phyloP scores from a whole-genome alignment of 2,113 vertebrate genomes.

The Theristicus caerulescens region DNA sequence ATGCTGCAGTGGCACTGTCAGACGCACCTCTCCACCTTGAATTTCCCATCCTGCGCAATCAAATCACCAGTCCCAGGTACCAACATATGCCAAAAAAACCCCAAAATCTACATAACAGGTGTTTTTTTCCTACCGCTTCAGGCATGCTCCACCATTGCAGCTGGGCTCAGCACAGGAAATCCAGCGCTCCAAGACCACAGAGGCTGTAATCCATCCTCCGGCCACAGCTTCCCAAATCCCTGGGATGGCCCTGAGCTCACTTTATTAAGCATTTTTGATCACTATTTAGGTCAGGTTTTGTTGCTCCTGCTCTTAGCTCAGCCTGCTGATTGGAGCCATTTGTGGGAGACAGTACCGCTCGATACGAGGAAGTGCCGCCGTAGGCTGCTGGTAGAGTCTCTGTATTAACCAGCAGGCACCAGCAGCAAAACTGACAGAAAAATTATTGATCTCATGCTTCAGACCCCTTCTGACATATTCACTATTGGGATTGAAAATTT shows the following conservation, averaged over 20 bases:
- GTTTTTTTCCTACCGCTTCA: background rate
- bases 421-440: background rate
- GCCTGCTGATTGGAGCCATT: background rate
- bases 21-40: too few relatives aligned
- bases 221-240: background rate
- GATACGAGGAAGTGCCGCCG: accelerated
- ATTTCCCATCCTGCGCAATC: background rate
- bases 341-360: background rate
- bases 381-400: background rate
- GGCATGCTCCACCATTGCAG: accelerated
- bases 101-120: accelerated
- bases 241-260: background rate
- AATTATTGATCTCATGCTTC: background rate
- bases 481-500: background rate
- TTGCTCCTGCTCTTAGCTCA: background rate
- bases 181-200: background rate
- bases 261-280: background rate
- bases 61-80: background rate
- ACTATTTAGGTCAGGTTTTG: background rate
- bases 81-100: background rate
- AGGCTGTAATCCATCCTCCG: background rate
- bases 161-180: background rate
- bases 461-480: background rate
- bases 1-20: accelerated
- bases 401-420: background rate